Evolutionary conservation across 2,888 invertebrate genomes (phyloP).

Genomic region (Allacma fusca): DNA sequence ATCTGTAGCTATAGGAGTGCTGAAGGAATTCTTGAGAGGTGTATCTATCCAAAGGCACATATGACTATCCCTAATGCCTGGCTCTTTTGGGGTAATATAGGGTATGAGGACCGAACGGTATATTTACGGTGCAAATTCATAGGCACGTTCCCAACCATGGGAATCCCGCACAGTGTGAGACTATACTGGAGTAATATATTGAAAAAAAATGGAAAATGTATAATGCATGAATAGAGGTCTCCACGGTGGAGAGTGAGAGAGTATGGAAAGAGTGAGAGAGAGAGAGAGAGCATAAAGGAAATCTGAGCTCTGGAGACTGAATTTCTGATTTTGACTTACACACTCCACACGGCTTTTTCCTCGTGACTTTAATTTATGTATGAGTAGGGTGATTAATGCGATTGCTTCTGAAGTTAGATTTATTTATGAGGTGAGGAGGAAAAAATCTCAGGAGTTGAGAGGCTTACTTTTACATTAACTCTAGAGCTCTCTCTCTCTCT

Average conservation of each 20-base stretch:
- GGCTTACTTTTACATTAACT: slow-evolving; percentile 31
- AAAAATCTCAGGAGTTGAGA: slow-evolving; percentile 43
- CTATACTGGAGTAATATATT: too few relatives aligned
- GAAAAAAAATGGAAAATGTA: slow-evolving; percentile 20
- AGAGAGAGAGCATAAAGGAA: slow-evolving; percentile 36
- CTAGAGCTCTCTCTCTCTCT: slow-evolving; percentile 21
- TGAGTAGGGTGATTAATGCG: slow-evolving; percentile 61
- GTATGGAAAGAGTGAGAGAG: background rate
- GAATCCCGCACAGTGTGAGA: too few relatives aligned
- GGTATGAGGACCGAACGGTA: too few relatives aligned
- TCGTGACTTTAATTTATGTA: slow-evolving; percentile 59
- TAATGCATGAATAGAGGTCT: slow-evolving; percentile 39
- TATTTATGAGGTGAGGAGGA: slow-evolving; percentile 60
- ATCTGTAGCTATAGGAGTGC: too few relatives aligned
- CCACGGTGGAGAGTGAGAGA: slow-evolving; percentile 26
- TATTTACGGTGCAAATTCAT: too few relatives aligned
- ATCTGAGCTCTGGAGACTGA: slow-evolving; percentile 46
- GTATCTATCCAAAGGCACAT: too few relatives aligned
- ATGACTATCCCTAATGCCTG: too few relatives aligned
- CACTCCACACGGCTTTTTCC: slow-evolving; percentile 23
- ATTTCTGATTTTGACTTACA: slow-evolving; percentile 45
- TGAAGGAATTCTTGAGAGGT: too few relatives aligned
- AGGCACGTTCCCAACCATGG: too few relatives aligned
- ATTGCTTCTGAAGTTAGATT: slow-evolving; percentile 52
- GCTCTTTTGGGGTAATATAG: too few relatives aligned